Conservation (phyloP, 1,140 invertebrate species). For the Agrypnia vestita region DNA sequence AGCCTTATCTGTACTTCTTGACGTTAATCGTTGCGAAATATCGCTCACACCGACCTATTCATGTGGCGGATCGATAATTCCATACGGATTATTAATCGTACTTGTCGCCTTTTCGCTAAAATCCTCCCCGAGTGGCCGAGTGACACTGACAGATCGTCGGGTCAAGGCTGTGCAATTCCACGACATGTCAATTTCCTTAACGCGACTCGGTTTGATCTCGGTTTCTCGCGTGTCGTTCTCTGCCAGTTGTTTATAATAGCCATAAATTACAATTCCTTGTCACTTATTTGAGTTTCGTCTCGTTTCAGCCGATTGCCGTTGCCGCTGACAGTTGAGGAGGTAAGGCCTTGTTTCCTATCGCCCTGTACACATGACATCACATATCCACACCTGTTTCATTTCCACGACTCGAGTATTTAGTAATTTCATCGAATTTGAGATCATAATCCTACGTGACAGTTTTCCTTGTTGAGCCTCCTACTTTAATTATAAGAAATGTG, state of each 20-base stretch:
- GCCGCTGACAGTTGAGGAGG: conserved; percentile 85
- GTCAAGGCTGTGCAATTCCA: conserved; percentile 50
- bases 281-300: conserved; percentile 30
- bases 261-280: conserved; percentile 18
- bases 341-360: conserved; percentile 65
- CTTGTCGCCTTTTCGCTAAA: conserved; percentile 11
- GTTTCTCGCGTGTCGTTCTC: conserved; percentile 21
- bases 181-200: conserved; percentile 46
- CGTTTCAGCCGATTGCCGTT: conserved; percentile 82
- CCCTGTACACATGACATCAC: conserved; percentile 22
- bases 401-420: no score
- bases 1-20: conserved; percentile 41
- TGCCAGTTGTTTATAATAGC: conserved; percentile 20
- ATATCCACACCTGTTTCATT: neutral
- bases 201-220: neutral
- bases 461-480: no score
- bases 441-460: no score
- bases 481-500: no score
- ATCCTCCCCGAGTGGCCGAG: conserved; percentile 20
- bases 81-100: neutral
- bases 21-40: conserved; percentile 49
- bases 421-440: no score
- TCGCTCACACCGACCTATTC: conserved; percentile 16
- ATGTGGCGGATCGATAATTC: conserved; percentile 32
- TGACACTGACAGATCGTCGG: conserved; percentile 53